Evolutionary conservation across 35 echinoderm and acorn worm species (phyloP).

Genomic region (Anneissia japonica): DNA sequence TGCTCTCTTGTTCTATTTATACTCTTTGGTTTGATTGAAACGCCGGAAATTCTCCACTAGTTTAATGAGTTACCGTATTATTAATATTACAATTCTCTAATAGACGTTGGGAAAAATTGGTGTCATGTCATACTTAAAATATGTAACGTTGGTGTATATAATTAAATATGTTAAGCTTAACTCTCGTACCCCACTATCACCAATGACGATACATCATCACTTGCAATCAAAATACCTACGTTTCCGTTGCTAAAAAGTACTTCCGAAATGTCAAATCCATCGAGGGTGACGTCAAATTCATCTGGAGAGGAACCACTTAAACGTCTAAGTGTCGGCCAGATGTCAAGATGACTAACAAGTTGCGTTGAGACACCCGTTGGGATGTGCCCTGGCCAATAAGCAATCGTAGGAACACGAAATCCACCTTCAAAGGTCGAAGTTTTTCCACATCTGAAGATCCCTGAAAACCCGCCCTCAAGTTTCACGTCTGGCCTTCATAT

Average conservation of each 20-base stretch:
- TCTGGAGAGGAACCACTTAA: neutral
- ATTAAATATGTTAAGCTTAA: too few species aligned
- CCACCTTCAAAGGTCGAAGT: constrained; percentile 5
- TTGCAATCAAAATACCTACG: neutral
- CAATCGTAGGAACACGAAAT: neutral
- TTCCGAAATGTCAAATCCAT: neutral
- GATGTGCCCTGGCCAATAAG: neutral
- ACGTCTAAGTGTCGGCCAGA: neutral
- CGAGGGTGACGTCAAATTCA: neutral
- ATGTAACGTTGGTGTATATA: too few species aligned
- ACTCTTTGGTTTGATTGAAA: too few species aligned
- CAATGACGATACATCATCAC: too few species aligned
- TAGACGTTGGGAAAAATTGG: too few species aligned
- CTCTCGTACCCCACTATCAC: too few species aligned
- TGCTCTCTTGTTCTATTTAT: too few species aligned
- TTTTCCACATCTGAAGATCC: neutral
- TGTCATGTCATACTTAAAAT: too few species aligned
- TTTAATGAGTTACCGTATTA: too few species aligned
- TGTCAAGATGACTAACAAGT: neutral
- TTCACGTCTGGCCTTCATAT: neutral
- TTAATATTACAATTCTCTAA: too few species aligned
- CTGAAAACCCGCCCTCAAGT: neutral
- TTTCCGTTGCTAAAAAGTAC: neutral
- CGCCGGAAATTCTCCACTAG: too few species aligned
- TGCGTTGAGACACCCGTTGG: neutral